A percentile compares a stretch with the other conserved stretches of the same genome.
Conservation (phyloP, 2,888 invertebrate genomes). For the Aplocera efformata region DNA sequence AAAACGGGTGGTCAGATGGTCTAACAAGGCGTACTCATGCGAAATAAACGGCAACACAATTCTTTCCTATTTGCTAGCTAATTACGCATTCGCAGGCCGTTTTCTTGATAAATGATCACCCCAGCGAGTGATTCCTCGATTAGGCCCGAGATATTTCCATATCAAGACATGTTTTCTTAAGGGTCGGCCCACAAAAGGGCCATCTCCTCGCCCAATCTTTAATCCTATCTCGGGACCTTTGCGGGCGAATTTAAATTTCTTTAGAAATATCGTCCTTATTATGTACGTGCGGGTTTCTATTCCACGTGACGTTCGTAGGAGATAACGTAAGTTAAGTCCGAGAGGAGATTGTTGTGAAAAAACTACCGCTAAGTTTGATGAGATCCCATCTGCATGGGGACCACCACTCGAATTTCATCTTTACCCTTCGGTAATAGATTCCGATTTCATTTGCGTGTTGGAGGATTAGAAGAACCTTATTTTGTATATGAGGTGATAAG, state of each 20-base stretch:
- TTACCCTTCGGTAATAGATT: constrained; percentile 46
- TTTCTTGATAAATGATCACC: constrained; percentile 70
- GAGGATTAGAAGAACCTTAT: constrained; percentile 77
- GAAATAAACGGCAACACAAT: constrained; percentile 63
- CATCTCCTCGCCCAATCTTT: constrained; percentile 79
- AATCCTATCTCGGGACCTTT: constrained; percentile 81
- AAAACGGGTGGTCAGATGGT: constrained; percentile 62
- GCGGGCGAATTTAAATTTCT: constrained; percentile 81
- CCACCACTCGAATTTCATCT: constrained; percentile 54
- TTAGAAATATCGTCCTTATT: constrained; percentile 81
- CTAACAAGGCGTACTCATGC: constrained; percentile 60
- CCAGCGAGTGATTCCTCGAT: constrained; percentile 75
- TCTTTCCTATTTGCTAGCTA: constrained; percentile 51
- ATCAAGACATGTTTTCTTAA: constrained; percentile 81
- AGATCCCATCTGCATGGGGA: constrained; percentile 59
- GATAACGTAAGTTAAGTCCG: constrained; percentile 81
- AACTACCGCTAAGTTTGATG: constrained; percentile 76
- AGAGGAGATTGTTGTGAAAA: constrained; percentile 80
- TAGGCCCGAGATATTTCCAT: constrained; percentile 78
- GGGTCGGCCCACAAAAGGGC: constrained; percentile 79
- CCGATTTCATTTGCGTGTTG: constrained; percentile 39
- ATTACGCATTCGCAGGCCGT: constrained; percentile 68
- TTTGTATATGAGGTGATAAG: constrained; percentile 81
- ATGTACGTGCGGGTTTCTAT: constrained; percentile 80
- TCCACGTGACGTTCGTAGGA: constrained; percentile 76